phyloP scores from a whole-genome alignment of 2,888 invertebrate species.

The Tortrix viridana region DNA sequence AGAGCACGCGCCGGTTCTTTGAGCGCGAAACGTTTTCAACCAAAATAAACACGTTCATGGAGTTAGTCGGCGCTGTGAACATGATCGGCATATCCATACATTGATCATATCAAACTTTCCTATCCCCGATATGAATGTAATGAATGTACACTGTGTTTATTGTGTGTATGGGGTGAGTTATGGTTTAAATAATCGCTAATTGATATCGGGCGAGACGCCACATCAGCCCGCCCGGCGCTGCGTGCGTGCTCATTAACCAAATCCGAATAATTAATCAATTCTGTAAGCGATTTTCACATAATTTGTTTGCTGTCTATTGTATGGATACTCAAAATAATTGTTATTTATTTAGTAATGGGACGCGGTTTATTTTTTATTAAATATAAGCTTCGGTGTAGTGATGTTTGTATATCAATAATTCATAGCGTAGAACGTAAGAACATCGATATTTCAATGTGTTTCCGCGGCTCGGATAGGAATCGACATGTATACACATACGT shows the following conservation, averaged over 20 bases:
- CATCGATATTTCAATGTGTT: constrained; percentile 39
- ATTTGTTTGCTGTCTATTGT: constrained; percentile 4
- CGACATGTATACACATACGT: constrained; percentile 20
- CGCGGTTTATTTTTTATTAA: constrained; percentile 3
- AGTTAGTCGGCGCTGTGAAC: constrained; percentile 7
- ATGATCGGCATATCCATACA: constrained; percentile 6
- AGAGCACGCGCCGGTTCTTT: background rate
- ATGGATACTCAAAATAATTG: background rate
- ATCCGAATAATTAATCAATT: constrained; percentile 66
- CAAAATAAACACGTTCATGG: constrained; percentile 3
- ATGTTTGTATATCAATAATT: constrained; percentile 61
- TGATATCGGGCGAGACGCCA: constrained; percentile 61
- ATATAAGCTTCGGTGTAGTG: constrained; percentile 13
- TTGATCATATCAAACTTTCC: background rate
- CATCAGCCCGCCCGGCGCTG: constrained; percentile 49
- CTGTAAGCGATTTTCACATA: constrained; percentile 44
- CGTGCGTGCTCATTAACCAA: constrained; percentile 55
- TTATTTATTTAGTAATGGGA: background rate
- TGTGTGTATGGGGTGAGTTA: constrained; percentile 55
- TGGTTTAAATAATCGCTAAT: constrained; percentile 68
- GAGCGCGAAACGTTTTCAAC: constrained; percentile 1
- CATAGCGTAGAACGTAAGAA: constrained; percentile 50
- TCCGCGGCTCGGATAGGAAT: constrained; percentile 30
- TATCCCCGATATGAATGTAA: constrained; percentile 12
- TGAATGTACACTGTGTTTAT: constrained; percentile 42